Base-by-base conservation (phyloP, 2,888 invertebrate species). In the Gari tellinella region DNA sequence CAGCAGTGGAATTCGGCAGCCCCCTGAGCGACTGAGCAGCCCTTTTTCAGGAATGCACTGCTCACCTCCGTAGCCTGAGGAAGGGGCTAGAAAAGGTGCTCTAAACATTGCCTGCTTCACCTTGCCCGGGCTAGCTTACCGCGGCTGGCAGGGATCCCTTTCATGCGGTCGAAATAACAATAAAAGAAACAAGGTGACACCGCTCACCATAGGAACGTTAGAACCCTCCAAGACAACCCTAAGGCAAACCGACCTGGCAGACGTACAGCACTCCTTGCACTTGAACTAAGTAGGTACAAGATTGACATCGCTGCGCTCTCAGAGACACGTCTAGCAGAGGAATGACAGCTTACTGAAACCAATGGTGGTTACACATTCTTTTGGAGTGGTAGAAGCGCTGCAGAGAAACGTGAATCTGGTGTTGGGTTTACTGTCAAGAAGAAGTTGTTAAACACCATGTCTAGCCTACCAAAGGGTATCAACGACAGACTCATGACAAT, bases 81-180 rank as follows among this genome's bases (percentile, higher is more conserved):
- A 65, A 57, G 55, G 52, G 41, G 46, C 57, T 65, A 56, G 65
- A 57, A 65, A 65, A 49, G 65, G 65, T 65, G 17, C 37, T 46
- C 4, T 57, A 56, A 65, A 65, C 56, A 66, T 46, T 26, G 43
- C 40, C 61, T 51, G 51, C 40, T 51, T 51, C 31, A 31, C 10
- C 5, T 15, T 10, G 12, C 61, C 58, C 46, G 12, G 48, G 37
- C 37, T 40, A 38, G 61, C 10, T 15, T 21, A 61, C 40, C 61
- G 49, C 21, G 51, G 5, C 10, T 31, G 31, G 31, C 31, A 10
- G 31, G 31, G 31, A 31, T 31, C 31, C 31, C 31, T 7, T 10
- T 31, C 10, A 31, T n/a, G 31, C 31, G 31, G 31, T 31, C 31
- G 31, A 31, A 31, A 31, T 4, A 31, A 4, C 4, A 31, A 31